Conservation (phyloP, 2,113 vertebrate genomes). For the Synchiropus splendidus region DNA sequence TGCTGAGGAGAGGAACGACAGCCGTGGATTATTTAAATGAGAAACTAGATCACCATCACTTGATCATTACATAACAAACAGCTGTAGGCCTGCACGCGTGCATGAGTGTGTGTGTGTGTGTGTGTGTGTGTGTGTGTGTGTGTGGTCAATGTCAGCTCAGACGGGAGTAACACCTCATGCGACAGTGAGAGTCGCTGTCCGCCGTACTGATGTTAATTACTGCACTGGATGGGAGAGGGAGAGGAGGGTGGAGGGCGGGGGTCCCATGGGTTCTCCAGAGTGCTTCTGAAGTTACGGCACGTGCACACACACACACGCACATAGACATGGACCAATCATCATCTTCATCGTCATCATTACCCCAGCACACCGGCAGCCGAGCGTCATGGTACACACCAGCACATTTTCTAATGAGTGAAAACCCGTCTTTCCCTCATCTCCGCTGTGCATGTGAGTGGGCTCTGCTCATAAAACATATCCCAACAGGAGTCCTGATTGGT, state of each 20-base stretch:
- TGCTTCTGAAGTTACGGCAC: constrained; percentile 43
- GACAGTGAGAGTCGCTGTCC: constrained; percentile 26
- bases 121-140: neutral
- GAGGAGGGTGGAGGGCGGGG: too few species aligned
- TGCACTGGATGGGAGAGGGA: constrained; percentile 18
- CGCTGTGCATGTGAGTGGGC: constrained; percentile 1
- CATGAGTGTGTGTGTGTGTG: constrained; percentile 9
- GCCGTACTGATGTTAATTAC: constrained; percentile 33
- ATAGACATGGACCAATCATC: neutral
- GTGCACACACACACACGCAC: neutral
- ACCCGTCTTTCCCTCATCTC: constrained; percentile 2
- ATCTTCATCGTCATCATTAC: too few species aligned
- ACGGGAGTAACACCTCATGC: constrained; percentile 20
- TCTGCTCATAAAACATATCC: constrained; percentile 35
- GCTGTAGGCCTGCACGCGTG: constrained; percentile 38
- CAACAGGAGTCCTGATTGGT: constrained; percentile 53
- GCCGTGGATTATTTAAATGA: constrained; percentile 53
- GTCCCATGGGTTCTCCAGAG: constrained; percentile 35
- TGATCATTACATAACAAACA: constrained; percentile 62
- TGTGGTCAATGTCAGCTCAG: constrained; percentile 21
- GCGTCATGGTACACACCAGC: constrained; percentile 15
- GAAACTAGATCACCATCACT: constrained; percentile 47
- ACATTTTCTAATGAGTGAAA: constrained; percentile 39
- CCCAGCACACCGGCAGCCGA: constrained; percentile 12
- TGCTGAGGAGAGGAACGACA: constrained; percentile 20